Conservation (phyloP, 30 jellyfish, hydroid and myxozoan genomes). For the Pseudorhiza aurosa region DNA sequence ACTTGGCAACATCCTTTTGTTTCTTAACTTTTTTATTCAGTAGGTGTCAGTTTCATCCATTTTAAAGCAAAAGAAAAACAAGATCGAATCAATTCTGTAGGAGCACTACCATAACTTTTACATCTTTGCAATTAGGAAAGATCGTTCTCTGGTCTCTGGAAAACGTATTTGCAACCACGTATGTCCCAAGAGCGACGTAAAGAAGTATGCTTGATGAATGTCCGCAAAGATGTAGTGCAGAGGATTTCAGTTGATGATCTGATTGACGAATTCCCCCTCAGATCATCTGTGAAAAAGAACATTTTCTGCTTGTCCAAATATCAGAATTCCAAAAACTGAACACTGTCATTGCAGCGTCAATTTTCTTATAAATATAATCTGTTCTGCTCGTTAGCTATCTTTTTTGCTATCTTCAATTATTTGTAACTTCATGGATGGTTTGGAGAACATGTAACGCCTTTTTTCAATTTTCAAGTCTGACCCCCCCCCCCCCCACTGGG, state of each 20-base stretch:
- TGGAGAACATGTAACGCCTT: neutral
- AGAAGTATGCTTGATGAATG: neutral
- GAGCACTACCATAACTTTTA: too few relatives aligned
- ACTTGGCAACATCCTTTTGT: too few relatives aligned
- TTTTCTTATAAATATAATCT: neutral
- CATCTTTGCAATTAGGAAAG: too few relatives aligned
- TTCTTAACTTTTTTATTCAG: too few relatives aligned
- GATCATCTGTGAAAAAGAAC: neutral
- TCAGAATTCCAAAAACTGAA: neutral
- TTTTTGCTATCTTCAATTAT: neutral
- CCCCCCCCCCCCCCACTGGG: conserved; percentile 12
- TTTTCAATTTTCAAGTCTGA: neutral
- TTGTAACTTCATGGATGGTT: neutral
- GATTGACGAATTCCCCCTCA: neutral
- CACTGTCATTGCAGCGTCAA: neutral
- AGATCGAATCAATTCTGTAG: too few relatives aligned
- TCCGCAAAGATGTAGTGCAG: neutral
- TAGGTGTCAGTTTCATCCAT: too few relatives aligned
- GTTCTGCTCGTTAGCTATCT: neutral
- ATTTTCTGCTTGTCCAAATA: neutral
- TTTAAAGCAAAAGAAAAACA: too few relatives aligned
- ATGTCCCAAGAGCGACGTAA: too few relatives aligned
- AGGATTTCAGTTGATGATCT: neutral
- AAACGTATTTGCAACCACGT: too few relatives aligned
- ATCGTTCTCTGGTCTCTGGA: too few relatives aligned